Conservation (phyloP, 2,113 vertebrate genomes). For the Atractosteus spatula region DNA sequence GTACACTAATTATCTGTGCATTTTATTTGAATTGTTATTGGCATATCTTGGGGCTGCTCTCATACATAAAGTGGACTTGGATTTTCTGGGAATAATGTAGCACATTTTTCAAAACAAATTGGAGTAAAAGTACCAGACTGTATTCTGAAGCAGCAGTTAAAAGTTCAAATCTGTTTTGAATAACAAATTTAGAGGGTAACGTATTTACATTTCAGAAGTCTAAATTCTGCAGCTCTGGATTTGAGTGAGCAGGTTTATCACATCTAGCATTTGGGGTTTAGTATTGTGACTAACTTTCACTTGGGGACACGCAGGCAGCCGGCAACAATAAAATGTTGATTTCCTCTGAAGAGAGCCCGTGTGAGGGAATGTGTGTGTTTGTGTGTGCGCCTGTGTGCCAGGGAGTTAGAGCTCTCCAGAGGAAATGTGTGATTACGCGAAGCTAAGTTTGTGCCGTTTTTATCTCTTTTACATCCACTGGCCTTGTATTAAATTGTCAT, state of each 20-base stretch:
- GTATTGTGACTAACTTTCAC: conserved; percentile 15
- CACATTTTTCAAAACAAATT: neutral
- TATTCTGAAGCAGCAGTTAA: neutral
- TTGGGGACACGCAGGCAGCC: conserved; percentile 45
- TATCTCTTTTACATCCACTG: conserved; percentile 73
- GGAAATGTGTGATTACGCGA: conserved; percentile 65
- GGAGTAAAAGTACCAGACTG: neutral
- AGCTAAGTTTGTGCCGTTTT: conserved; percentile 68
- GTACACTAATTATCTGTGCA: too few relatives aligned
- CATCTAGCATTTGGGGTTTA: conserved; percentile 1
- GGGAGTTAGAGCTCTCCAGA: conserved; percentile 53
- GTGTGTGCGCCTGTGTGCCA: conserved; percentile 33
- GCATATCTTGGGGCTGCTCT: too few relatives aligned
- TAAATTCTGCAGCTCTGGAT: conserved; percentile 35
- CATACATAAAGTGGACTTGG: neutral
- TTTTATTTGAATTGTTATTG: too few relatives aligned
- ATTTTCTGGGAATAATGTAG: neutral
- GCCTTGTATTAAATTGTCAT: conserved; percentile 84
- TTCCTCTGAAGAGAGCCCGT: conserved; percentile 39
- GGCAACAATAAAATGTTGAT: conserved; percentile 64
- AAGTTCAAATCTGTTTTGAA: conserved; percentile 18
- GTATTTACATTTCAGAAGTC: conserved; percentile 57
- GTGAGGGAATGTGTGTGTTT: conserved; percentile 37
- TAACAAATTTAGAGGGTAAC: conserved; percentile 24
- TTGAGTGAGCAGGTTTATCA: conserved; percentile 4